A percentile compares a stretch with the other conserved stretches of the same genome.
Conservation (phyloP, 1,140 invertebrate species). For the Tigriopus japonicus region DNA sequence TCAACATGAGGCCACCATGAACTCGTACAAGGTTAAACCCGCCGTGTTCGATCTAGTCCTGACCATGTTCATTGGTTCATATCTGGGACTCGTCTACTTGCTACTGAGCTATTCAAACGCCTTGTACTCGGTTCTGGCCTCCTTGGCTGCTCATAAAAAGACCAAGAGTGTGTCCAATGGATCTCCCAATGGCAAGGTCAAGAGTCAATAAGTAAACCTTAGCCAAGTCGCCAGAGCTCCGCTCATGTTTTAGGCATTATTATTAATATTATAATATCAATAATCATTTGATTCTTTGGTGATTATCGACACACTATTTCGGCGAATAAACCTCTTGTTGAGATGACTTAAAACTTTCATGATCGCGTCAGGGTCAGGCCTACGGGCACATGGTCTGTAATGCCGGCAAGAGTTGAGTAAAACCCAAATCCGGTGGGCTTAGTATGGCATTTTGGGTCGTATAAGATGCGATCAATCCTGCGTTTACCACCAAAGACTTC, state of each 20-base stretch:
- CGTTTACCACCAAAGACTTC: neutral
- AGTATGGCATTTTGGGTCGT: neutral
- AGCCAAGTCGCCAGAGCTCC: no score
- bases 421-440: neutral
- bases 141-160: no score
- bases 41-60: conserved; percentile 91
- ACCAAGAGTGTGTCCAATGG: no score
- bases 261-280: no score
- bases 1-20: conserved; percentile 50
- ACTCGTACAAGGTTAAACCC: conserved; percentile 89
- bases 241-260: no score
- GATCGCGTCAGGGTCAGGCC: neutral
- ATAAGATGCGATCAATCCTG: neutral
- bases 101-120: no score
- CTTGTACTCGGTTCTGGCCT: no score
- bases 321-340: no score
- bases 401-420: neutral
- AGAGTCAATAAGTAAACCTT: no score
- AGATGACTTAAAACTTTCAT: neutral
- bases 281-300: no score
- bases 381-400: neutral
- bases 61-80: conserved; percentile 59
- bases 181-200: no score
- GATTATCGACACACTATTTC: no score
- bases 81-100: conserved; percentile 61